phyloP scores from a whole-genome alignment of 2,888 invertebrate species.

The Helleia helle region DNA sequence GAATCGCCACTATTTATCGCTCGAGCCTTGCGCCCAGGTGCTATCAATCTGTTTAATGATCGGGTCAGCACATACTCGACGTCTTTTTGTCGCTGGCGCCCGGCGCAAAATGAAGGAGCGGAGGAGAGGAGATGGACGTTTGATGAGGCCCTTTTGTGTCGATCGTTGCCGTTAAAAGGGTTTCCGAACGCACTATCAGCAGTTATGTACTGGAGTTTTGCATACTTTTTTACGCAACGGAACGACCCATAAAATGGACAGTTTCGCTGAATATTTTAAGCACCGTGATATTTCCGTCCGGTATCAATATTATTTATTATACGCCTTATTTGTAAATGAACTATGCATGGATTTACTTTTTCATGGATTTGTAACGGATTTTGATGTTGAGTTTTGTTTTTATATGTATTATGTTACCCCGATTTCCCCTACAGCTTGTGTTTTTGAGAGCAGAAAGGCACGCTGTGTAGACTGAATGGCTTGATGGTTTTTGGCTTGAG shows the following conservation, averaged over 20 bases:
- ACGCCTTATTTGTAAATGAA: not conserved
- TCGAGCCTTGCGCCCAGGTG: conserved; percentile 70
- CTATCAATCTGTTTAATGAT: conserved; percentile 75
- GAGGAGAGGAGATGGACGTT: conserved; percentile 63
- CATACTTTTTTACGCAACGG: conserved; percentile 30
- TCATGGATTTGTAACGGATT: no score
- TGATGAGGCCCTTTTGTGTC: conserved; percentile 72
- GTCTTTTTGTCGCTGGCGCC: conserved; percentile 55
- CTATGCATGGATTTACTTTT: no score
- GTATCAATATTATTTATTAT: no score
- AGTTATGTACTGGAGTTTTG: conserved; percentile 28
- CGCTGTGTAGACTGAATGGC: no score
- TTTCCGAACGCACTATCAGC: conserved; percentile 50
- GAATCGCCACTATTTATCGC: conserved; percentile 74
- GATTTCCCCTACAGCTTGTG: no score
- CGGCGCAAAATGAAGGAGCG: conserved; percentile 55
- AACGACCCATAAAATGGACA: conserved; percentile 25
- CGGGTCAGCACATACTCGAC: conserved; percentile 71
- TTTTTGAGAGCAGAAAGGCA: no score
- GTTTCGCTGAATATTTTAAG: conserved; percentile 18
- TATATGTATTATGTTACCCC: no score
- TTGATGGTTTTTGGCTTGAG: no score
- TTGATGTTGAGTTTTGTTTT: no score
- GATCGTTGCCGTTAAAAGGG: conserved; percentile 59
- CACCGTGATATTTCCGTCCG: conserved; percentile 8